Conservation (phyloP, 2,113 vertebrate species). For the Saccopteryx leptura region DNA sequence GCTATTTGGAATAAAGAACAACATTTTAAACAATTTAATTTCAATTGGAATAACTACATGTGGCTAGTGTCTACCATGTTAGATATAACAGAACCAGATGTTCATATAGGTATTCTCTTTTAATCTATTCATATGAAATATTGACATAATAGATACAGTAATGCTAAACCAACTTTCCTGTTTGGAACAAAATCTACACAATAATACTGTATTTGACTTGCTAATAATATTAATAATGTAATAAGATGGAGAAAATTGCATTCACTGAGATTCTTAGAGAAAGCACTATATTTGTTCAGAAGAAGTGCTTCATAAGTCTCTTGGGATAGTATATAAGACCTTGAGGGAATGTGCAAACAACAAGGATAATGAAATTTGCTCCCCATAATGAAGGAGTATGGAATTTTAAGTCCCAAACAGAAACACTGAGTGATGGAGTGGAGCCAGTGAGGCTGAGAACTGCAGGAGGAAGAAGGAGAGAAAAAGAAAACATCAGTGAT, state of each 20-base stretch:
- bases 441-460: not conserved
- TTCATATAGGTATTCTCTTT: not conserved
- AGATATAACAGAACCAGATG: not conserved
- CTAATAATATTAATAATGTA: conserved; percentile 72
- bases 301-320: conserved; percentile 44
- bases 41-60: not conserved
- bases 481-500: not conserved
- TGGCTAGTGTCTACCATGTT: not conserved
- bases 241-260: conserved; percentile 61
- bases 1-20: conserved; percentile 2
- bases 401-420: conserved; percentile 45
- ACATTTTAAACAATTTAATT: conserved; percentile 17
- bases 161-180: conserved; percentile 35
- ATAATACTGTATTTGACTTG: conserved; percentile 66
- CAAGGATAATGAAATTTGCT: conserved; percentile 64
- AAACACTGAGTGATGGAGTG: not conserved
- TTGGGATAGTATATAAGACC: conserved; percentile 30
- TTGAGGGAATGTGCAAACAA: conserved; percentile 43
- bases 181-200: conserved; percentile 54
- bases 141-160: conserved; percentile 27
- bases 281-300: conserved; percentile 54
- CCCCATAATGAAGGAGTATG: not conserved
- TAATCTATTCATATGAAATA: conserved; percentile 37
- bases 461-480: not conserved
- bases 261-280: conserved; percentile 63